Percentiles rank a stretch among this genome's conserved stretches.
Conservation (phyloP, 2,888 invertebrate genomes). For the Sepioteuthis lessoniana region DNA sequence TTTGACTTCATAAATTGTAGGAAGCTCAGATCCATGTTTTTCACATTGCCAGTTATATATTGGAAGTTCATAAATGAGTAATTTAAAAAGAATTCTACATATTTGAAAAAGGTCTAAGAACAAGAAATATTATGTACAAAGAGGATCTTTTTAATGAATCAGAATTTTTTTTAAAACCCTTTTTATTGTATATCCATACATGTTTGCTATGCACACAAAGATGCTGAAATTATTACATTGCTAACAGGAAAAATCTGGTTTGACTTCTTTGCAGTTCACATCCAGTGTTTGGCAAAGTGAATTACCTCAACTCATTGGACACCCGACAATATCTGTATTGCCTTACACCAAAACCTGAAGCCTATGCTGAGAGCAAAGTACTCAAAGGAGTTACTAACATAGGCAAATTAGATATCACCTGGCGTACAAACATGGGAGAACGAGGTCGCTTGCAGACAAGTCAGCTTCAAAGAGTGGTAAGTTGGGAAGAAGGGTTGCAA, state of each 20-base stretch:
- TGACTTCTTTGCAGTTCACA: constrained; percentile 58
- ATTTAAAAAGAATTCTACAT: too few species aligned
- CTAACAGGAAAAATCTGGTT: neutral
- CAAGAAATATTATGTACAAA: too few species aligned
- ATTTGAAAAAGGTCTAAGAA: too few species aligned
- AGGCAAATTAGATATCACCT: constrained; percentile 97
- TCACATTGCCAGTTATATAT: too few species aligned
- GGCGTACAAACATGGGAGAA: constrained; percentile 97
- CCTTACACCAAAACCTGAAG: constrained; percentile 85
- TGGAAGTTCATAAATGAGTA: too few species aligned
- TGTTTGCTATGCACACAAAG: too few species aligned
- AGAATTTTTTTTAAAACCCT: too few species aligned
- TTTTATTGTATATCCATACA: too few species aligned
- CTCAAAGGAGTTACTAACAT: constrained; percentile 80
- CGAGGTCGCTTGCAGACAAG: constrained; percentile 96
- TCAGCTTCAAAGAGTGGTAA: constrained; percentile 90
- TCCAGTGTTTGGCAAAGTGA: constrained; percentile 75
- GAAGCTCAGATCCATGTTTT: too few species aligned
- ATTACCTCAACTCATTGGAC: constrained; percentile 86
- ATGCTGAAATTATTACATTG: too few species aligned
- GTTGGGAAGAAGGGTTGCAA: constrained; percentile 53
- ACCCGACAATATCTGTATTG: constrained; percentile 96
- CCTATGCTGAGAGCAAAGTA: constrained; percentile 84
- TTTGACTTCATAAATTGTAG: too few species aligned
- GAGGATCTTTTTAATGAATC: too few species aligned